A percentile compares a stretch with the other conserved stretches of the same genome.
phyloP scores from a whole-genome alignment of 1,140 invertebrate genomes.

The Oedothorax gibbosus region DNA sequence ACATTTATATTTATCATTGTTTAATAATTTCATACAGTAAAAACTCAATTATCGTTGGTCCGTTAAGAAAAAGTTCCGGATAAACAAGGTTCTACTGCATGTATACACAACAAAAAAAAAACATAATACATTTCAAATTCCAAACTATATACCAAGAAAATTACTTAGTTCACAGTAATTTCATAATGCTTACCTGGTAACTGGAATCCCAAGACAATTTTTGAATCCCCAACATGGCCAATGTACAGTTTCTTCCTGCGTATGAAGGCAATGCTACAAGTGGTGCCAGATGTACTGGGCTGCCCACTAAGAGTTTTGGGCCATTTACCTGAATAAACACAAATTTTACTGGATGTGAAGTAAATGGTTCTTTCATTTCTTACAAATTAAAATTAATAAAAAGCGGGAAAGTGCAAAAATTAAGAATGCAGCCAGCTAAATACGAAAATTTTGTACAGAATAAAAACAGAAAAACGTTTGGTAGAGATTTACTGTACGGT shows the following conservation, averaged over 20 bases:
- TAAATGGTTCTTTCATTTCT: background rate
- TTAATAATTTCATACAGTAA: too few species aligned
- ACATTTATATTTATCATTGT: too few species aligned
- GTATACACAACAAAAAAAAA: background rate
- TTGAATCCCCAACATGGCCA: slow-evolving; percentile 97
- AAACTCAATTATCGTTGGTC: too few species aligned
- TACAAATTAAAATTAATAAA: too few species aligned
- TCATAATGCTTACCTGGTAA: slow-evolving; percentile 66
- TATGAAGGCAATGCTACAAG: slow-evolving; percentile 95
- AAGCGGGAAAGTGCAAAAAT: too few species aligned
- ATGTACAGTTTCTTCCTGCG: slow-evolving; percentile 94
- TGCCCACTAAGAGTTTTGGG: slow-evolving; percentile 91
- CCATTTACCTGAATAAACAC: slow-evolving; percentile 83
- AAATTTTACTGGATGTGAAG: slow-evolving; percentile 2
- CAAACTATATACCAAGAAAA: background rate
- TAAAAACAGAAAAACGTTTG: too few species aligned
- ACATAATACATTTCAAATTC: too few species aligned
- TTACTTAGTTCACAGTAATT: background rate
- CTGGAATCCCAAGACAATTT: slow-evolving; percentile 89
- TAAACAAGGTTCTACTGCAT: background rate
- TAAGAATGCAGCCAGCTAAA: too few species aligned
- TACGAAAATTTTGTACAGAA: too few species aligned
- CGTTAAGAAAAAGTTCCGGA: background rate
- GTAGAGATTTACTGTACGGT: too few species aligned
- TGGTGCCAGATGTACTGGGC: slow-evolving; percentile 96